Base-by-base conservation (phyloP, 2,888 invertebrate species). In the Apotomis betuletana region DNA sequence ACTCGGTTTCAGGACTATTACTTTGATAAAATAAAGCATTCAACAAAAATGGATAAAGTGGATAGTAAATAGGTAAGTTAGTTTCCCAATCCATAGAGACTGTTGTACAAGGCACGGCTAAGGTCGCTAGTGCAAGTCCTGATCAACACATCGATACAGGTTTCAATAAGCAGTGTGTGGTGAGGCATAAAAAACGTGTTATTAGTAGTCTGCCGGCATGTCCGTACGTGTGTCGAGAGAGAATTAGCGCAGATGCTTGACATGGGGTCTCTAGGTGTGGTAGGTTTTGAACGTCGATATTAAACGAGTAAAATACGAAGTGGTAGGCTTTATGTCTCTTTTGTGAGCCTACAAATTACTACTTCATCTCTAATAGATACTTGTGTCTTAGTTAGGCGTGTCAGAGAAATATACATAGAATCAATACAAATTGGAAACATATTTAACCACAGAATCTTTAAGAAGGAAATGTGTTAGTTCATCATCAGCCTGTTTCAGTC, bases 81-180 rank as follows among this genome's bases (percentile, higher is more conserved):
- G 38, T 55, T 64, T 41, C 55, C 44, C 46, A 57, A 65, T 55
- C 55, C 46, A 15, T 46, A 65, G 27, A 54, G 54, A 64, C 54
- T 15, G 15, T 6, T 49, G 13, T 60, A 51, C 51, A 46, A 41
- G 51, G 51, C 27, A 44, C 63, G 63, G 10, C 55, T 61, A 61
- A 71, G 74, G 77, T 75, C 76, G 77, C 64, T 75, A 74, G 78
- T 78, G 72, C 77, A 77, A 79, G 77, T 77, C 81, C 81, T 83
- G 88, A 89, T 90, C 87, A 81, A 86, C 83, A 83, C 85, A 83
- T 80, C 83, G 87, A 88, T 88, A 87, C 83, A 81, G 85, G 86
- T 91, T 92, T 91, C 90, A 91, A 91, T 92, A 90, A 89, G 89
- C 89, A 88, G 85, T 81, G 87, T 85, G 86, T 84, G 87, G 85